phyloP scores from a whole-genome alignment of 2,797 vertebrate genomes.

The Cuniculus paca region DNA sequence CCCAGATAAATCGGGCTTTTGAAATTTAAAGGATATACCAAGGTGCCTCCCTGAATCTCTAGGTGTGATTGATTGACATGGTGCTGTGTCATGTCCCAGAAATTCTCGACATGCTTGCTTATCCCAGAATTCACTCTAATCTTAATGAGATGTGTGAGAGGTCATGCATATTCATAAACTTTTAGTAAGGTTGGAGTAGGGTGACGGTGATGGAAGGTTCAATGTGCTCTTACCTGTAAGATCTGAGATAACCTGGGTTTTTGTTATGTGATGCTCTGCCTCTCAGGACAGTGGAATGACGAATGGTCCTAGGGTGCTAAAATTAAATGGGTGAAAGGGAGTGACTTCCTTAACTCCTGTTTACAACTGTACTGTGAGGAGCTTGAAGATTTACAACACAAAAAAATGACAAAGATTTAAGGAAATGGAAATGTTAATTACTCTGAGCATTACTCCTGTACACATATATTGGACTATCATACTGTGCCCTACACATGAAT shows the following conservation, averaged over 20 bases:
- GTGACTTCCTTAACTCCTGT: background rate
- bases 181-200: background rate
- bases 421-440: background rate
- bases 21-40: background rate
- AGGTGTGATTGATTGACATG: background rate
- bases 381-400: background rate
- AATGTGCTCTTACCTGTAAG: background rate
- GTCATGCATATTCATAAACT: background rate
- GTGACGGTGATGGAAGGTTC: background rate
- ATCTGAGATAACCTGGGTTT: background rate
- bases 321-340: background rate
- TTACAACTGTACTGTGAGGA: background rate
- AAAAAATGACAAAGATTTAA: background rate
- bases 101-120: background rate
- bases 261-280: background rate
- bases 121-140: background rate
- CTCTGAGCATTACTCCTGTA: no score
- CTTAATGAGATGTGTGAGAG: background rate
- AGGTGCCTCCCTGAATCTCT: background rate
- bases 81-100: background rate
- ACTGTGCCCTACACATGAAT: background rate
- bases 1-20: background rate
- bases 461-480: background rate
- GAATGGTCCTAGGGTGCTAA: background rate
- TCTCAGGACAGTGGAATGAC: background rate